phyloP scores from a whole-genome alignment of 2,888 invertebrate species.

The Cataglyphis cursor region DNA sequence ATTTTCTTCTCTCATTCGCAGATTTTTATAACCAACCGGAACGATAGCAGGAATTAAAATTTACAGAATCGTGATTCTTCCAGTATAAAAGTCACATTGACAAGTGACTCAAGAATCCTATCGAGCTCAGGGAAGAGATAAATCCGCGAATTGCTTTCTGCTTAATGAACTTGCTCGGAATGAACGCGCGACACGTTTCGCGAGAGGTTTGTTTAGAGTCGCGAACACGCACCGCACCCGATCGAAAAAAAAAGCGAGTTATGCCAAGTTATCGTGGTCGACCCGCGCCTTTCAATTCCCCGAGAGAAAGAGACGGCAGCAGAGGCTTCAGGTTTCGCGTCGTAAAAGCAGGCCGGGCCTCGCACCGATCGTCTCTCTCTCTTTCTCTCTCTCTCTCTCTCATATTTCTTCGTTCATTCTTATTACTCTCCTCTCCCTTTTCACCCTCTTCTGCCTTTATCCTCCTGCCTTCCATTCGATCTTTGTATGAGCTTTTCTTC shows the following conservation, averaged over 20 bases:
- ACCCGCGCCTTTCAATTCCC: conserved; percentile 55
- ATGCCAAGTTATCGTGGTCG: conserved; percentile 63
- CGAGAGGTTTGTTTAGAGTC: conserved; percentile 71
- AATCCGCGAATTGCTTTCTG: conserved; percentile 11
- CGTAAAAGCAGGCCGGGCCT: conserved; percentile 80
- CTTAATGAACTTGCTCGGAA: conserved; percentile 14
- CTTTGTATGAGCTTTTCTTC: conserved; percentile 61
- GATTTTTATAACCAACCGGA: not conserved
- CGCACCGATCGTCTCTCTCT: conserved; percentile 56
- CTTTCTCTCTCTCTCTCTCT: conserved; percentile 45
- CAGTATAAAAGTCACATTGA: not conserved
- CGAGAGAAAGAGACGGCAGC: conserved; percentile 47
- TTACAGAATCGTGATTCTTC: not conserved
- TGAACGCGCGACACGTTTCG: conserved; percentile 25
- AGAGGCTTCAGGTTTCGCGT: conserved; percentile 79
- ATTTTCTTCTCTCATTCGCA: not conserved
- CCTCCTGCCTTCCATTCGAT: conserved; percentile 54
- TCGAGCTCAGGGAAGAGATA: conserved; percentile 2
- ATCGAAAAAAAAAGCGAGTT: conserved; percentile 71
- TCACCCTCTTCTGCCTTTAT: conserved; percentile 46
- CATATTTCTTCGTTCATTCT: conserved; percentile 48
- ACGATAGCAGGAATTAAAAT: not conserved
- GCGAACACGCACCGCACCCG: conserved; percentile 68
- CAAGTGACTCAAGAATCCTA: not conserved
- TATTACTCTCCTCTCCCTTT: conserved; percentile 56